Evolutionary conservation across 2,888 invertebrate species (phyloP), one percentile per base, ranked within the genome.

Genomic region (Habrosyne pyritoides): DNA sequence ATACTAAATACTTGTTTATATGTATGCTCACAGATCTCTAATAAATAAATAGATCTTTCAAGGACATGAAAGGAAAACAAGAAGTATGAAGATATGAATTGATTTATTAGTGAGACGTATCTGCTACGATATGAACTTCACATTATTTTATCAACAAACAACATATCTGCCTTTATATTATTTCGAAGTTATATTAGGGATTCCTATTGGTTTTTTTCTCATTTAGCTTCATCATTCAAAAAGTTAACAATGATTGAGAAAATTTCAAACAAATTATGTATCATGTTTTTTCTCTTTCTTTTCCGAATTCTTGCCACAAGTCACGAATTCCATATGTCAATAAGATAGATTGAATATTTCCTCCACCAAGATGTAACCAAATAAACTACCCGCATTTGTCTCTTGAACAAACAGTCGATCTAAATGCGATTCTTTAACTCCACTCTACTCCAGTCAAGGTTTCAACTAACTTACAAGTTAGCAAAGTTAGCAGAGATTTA

Each of bases 391-490:
- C 3, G 18, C 26, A 48, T 49, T 22, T 24, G 26, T 49, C 48
- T 10, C 48, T 10, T 30, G 28, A 50, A 18, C 28, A 21, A 18
- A 30, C n/a, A 50, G 28, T 30, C 22, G 10, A 50, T 18, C 3
- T 18, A 21, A 28, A 49, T 30, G 10, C 22, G 10, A 50, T 50
- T 28, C 28, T 50, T 28, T n/a, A 28, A 50, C 28, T 50, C 36
- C 42, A 42, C 18, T 50, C 36, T 18, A 42, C 18, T 50, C 18
- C 14, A 49, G 26, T 21, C 26, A 30, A 50, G 50, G 30, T 50
- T 28, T 28, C 21, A 50, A 50, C 28, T 50, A 18, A 28, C 54
- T 48, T 54, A 51, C 53, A 47, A 58, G 50, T 56, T 53, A 22
- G 47, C 30, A 21, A 53, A 36, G 22, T 53, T 12, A 26, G 36